Percentiles rank a stretch among this genome's conserved stretches.
These are phyloP conservation scores for Pyrgus malvae DNA, from an alignment of 2,888 invertebrate genomes.

Conservation along the genomic window DNA sequence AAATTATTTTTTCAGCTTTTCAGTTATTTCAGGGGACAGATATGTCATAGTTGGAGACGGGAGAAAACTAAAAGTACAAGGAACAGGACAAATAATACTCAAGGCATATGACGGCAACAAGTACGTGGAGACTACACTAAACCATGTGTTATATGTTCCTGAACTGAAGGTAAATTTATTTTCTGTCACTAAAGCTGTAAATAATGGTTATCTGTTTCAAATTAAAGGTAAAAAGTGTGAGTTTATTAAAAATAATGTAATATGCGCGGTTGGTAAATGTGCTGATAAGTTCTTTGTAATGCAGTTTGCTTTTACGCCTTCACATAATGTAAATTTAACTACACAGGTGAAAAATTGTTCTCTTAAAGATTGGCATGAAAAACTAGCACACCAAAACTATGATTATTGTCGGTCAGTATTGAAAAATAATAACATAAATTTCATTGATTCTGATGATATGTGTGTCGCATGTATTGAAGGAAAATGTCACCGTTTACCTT, in stretches of 20 bases:
- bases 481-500: neutral
- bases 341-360: neutral
- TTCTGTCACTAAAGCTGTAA: neutral
- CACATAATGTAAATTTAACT: neutral
- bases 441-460: neutral
- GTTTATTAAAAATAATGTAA: neutral
- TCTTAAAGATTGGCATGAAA: neutral
- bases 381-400: neutral
- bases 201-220: neutral
- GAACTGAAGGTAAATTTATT: neutral
- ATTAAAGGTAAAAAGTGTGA: neutral
- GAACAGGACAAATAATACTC: neutral
- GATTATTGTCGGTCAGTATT: neutral
- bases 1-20: neutral
- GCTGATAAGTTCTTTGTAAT: neutral
- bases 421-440: neutral
- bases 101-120: neutral
- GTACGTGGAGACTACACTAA: neutral
- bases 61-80: neutral
- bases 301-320: neutral
- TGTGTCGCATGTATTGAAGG: neutral
- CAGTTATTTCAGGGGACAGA: neutral
- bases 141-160: constrained; percentile 18
- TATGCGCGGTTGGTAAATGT: neutral
- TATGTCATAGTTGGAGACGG: neutral